These are phyloP conservation scores for Pseudotriccus pelzelni DNA, from an alignment of 2,797 vertebrate species.

Conservation along the genomic window DNA sequence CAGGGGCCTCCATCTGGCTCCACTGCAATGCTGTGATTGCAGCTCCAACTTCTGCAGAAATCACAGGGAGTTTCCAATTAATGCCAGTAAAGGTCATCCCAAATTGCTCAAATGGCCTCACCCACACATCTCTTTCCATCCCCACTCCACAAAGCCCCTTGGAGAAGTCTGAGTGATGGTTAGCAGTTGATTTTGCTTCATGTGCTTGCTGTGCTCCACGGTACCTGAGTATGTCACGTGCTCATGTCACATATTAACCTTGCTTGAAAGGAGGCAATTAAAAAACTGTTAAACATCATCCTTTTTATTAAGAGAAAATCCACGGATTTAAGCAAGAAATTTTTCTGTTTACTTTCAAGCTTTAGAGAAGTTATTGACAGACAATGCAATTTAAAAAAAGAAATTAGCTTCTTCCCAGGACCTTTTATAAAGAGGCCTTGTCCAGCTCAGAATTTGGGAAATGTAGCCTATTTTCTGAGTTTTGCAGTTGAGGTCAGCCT, in stretches of 20 bases:
- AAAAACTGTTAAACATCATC: neutral
- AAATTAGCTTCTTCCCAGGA: constrained; percentile 49
- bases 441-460: constrained; percentile 59
- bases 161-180: neutral
- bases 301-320: neutral
- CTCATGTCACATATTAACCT: neutral
- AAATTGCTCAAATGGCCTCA: neutral
- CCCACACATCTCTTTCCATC: neutral
- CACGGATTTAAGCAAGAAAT: neutral
- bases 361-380: constrained; percentile 36
- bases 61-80: neutral
- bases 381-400: constrained; percentile 32
- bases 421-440: constrained; percentile 60
- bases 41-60: neutral
- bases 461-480: constrained; percentile 30
- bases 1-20: neutral
- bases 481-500: constrained; percentile 57
- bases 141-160: neutral
- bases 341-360: constrained; percentile 15
- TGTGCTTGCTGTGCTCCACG: neutral
- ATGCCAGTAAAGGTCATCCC: neutral
- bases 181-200: neutral
- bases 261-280: neutral
- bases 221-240: neutral
- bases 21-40: neutral